Base-by-base conservation (phyloP, 2,888 invertebrate species). In the Tridacna gigas region DNA sequence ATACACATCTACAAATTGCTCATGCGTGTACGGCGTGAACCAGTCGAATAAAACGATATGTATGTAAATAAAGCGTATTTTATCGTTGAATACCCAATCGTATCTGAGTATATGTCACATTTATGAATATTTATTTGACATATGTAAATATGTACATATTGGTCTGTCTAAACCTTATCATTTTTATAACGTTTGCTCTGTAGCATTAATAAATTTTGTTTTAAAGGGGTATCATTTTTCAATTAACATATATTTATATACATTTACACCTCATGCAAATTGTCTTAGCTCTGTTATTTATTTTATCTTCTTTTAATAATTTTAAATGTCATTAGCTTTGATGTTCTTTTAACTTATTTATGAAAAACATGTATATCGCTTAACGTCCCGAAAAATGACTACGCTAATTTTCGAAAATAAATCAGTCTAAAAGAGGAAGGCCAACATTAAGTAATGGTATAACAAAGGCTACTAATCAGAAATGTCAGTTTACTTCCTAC, bases 111-210 rank as follows among this genome's bases (percentile, higher is more conserved):
- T 75, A 37, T 78, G 75, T 75, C 75, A 75, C 47, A 75, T 63
- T 75, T 71, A 82, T 82, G 82, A 82, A 82, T 82, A 82, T 82
- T 82, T 75, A 82, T 82, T 56, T 75, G 82, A 74, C 79, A 63
- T 79, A 71, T 79, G 75, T 71, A 78, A 74, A 82, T 78, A 79
- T 77, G 28, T 74, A 74, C 73, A 73, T 71, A 76, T 71, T 77
- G 48, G 63, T 73, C 76, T 76, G 48, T 63, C 51, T n/a, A 22
- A 48, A 63, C 25, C 22, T 25, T 63, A 63, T 63, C 63, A 4
- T 22, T 18, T 63, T 20, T 63, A 63, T 13, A 25, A 25, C 22
- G 26, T 63, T 63, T 25, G n/a, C 25, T 7, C 25, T 4, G 5
- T 22, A n/a, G 63, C 26, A 25, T 18, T 25, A 1, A 63, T 63